Conservation (phyloP, 2,888 invertebrate genomes). For the Pristionchus entomophagus region DNA sequence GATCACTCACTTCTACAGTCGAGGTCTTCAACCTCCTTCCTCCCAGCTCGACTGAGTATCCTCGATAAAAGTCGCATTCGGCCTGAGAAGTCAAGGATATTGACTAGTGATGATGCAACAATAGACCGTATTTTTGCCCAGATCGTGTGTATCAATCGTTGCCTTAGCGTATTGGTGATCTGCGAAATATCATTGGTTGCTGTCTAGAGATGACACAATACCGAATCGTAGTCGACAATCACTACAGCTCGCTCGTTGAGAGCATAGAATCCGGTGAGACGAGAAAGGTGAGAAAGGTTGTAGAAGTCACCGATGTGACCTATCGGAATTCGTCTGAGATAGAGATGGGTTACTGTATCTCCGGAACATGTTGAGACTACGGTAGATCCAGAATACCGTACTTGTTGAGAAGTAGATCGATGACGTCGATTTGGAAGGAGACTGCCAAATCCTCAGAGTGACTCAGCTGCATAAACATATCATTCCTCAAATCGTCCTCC, state of each 20-base stretch:
- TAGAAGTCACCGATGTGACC: slow-evolving; percentile 18
- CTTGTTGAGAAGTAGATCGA: slow-evolving; percentile 34
- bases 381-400: not conserved
- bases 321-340: slow-evolving; percentile 13
- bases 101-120: not conserved
- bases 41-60: not conserved
- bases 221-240: slow-evolving; percentile 33
- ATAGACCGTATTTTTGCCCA: not conserved
- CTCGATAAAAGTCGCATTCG: not conserved
- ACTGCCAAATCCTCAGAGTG: not conserved
- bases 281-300: not conserved
- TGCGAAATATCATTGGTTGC: not conserved
- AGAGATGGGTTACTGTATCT: no score
- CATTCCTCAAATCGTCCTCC: no score
- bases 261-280: slow-evolving; percentile 42
- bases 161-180: not conserved
- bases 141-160: not conserved
- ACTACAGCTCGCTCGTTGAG: slow-evolving; percentile 7
- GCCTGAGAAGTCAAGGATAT: not conserved
- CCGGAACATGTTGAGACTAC: not conserved
- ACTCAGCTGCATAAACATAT: no score
- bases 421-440: slow-evolving; percentile 4
- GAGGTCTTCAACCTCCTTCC: not conserved
- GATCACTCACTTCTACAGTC: slow-evolving; percentile 1
- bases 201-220: not conserved